Percentiles rank a stretch among this genome's conserved stretches.
These are phyloP conservation scores for Hafferia zeledoni DNA, from an alignment of 2,797 vertebrate species.

Conservation along the genomic window DNA sequence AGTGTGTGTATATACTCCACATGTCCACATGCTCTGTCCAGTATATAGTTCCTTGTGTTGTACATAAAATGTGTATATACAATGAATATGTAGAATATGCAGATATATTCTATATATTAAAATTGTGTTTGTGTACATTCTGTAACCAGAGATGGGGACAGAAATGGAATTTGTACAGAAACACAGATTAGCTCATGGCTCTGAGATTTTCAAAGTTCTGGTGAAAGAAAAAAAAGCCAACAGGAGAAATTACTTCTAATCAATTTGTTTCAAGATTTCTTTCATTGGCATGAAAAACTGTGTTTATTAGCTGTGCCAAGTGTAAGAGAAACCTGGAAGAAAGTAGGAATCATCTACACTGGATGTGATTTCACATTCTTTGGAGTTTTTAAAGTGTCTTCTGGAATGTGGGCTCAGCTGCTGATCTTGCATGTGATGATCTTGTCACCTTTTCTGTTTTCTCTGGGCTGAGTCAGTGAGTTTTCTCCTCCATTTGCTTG, in stretches of 20 bases:
- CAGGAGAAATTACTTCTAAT: neutral
- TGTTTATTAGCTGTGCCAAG: neutral
- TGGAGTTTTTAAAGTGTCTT: neutral
- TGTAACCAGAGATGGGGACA: neutral
- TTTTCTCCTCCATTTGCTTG: neutral
- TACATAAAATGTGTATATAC: constrained; percentile 60
- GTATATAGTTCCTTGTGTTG: constrained; percentile 14
- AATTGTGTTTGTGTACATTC: neutral
- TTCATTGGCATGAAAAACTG: neutral
- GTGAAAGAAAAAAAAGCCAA: neutral
- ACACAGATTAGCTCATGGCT: neutral
- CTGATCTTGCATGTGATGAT: neutral
- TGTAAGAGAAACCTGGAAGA: neutral
- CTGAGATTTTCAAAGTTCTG: constrained; percentile 35
- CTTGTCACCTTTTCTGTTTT: neutral
- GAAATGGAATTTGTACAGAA: neutral
- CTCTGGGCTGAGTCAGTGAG: neutral
- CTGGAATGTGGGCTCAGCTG: neutral
- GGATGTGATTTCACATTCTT: neutral
- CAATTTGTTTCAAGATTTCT: neutral
- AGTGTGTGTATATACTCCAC: constrained; percentile 41
- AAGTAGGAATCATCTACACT: neutral
- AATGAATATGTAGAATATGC: constrained; percentile 50
- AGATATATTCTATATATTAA: constrained; percentile 22
- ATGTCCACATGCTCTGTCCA: neutral